Evolutionary conservation across 2,797 vertebrate genomes (phyloP).

Genomic region (Vipera ursinii): DNA sequence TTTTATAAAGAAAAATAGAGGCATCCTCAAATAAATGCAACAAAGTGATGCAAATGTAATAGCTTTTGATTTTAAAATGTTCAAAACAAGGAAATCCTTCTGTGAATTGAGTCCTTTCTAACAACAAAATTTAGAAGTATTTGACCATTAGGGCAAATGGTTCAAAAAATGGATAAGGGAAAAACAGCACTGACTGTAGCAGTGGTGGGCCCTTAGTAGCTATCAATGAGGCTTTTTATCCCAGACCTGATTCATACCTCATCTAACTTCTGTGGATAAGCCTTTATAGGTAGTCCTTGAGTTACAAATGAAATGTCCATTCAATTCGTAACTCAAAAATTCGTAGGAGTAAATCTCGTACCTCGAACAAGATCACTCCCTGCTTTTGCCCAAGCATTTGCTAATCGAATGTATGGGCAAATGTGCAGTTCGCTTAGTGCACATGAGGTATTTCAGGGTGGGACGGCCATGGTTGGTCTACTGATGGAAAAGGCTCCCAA

Average conservation of each 20-base stretch:
- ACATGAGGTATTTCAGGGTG: too few species aligned
- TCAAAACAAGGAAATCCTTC: background rate
- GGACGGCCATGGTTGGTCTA: too few species aligned
- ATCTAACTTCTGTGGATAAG: background rate
- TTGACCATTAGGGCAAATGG: background rate
- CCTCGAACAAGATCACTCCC: too few species aligned
- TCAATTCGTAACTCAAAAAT: too few species aligned
- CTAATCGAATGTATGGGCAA: too few species aligned
- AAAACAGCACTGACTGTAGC: background rate
- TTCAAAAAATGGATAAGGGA: background rate
- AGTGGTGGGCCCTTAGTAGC: background rate
- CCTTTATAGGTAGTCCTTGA: too few species aligned
- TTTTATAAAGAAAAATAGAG: background rate
- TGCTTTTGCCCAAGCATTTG: too few species aligned
- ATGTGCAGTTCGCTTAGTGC: too few species aligned
- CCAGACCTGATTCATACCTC: background rate
- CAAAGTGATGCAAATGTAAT: background rate
- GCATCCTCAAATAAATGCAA: background rate
- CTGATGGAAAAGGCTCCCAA: too few species aligned
- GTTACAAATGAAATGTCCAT: too few species aligned
- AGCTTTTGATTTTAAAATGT: background rate
- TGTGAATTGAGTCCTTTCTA: background rate
- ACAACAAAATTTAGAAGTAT: background rate
- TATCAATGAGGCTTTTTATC: background rate
- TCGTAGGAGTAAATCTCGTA: too few species aligned